Percentiles rank a stretch among this genome's conserved stretches.
phyloP scores from a whole-genome alignment of 2,797 vertebrate species.

The Notamacropus eugenii region DNA sequence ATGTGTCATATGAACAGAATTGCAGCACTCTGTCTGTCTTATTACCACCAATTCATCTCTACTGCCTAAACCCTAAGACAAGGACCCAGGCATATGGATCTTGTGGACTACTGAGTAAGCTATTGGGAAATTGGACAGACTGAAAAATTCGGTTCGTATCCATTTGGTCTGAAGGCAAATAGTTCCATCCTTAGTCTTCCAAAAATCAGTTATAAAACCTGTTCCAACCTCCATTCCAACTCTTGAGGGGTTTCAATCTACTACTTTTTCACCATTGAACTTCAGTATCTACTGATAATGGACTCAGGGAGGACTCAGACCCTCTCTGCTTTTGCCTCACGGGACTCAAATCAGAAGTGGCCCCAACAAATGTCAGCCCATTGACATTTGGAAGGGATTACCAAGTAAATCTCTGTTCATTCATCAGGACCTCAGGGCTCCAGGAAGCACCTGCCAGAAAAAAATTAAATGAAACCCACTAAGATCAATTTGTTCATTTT shows the following conservation, averaged over 20 bases:
- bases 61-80: not conserved
- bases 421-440: constrained; percentile 31
- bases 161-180: constrained; percentile 9
- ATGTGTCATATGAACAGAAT: too few species aligned
- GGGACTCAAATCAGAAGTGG: constrained; percentile 11
- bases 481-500: constrained; percentile 72
- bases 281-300: constrained; percentile 28
- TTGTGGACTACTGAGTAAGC: not conserved
- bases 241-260: not conserved
- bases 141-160: constrained; percentile 17
- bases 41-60: not conserved
- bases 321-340: constrained; percentile 31
- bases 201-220: constrained; percentile 15
- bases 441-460: constrained; percentile 35
- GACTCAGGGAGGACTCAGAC: not conserved
- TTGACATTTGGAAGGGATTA: constrained; percentile 41
- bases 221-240: not conserved
- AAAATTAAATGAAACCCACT: constrained; percentile 57
- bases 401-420: constrained; percentile 16
- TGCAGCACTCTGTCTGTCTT: not conserved
- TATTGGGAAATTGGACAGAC: not conserved
- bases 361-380: constrained; percentile 50
- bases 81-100: not conserved
- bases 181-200: not conserved
- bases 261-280: not conserved